Base-by-base conservation (phyloP, 2,888 invertebrate genomes). In the Noctua janthina region DNA sequence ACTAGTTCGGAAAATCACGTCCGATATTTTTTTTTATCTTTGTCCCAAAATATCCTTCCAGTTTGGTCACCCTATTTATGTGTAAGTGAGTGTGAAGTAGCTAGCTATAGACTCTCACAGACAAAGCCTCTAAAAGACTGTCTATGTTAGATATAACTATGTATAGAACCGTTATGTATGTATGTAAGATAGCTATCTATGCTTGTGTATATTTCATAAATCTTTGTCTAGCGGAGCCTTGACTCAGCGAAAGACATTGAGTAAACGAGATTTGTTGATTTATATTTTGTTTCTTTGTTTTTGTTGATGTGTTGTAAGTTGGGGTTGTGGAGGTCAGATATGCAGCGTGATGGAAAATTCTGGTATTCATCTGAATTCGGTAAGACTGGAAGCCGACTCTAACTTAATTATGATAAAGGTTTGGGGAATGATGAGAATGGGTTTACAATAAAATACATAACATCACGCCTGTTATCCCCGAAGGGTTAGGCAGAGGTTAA, bases 51-150 rank as follows among this genome's bases (percentile, higher is more conserved):
- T 39, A 2, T 0, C n/a, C 15, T 46, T 20, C 0, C 0, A 56
- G 17, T 23, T 0, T 79, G 74, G 72, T 59, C 56, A 74, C 73
- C 62, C 66, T 43, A 76, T 1, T 8, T 75, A 66, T 56, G 76
- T 51, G 51, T 76, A 80, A 82, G 79, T 76, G 73, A 83, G 79
- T 77, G 29, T 78, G 73, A 82, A 80, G 87, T 62, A 70, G 74
- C 64, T 35, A 64, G 59, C 29, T 56, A 64, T n/a, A 49, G 75
- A 56, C 59, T 17, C 69, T 72, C 74, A 46, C 20, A 79, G 75
- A 82, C 67, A 86, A 72, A 81, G 66, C 79, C 74, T 62, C 71
- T 81, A 64, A 74, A 80, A 76, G 64, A 83, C 77, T 54, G 73
- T 43, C 20, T 59, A 8, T 71, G 7, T 64, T 20, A 72, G 6